Evolutionary conservation across 2,797 vertebrate species (phyloP).

Genomic region (Natrix natrix): DNA sequence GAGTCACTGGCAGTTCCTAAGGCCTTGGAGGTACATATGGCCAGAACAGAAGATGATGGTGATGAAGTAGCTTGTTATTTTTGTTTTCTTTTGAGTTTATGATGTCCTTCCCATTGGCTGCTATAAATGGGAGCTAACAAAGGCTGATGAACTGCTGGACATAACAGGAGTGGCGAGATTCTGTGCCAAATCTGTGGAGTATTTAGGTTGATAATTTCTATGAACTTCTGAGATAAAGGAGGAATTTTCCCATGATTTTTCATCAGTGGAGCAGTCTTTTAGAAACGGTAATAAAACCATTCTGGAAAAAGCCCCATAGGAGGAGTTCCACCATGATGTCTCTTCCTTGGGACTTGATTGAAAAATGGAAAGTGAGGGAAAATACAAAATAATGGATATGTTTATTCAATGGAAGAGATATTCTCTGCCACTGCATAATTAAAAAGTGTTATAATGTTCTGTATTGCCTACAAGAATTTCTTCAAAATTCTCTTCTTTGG

Average conservation of each 20-base stretch:
- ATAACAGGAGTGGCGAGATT: neutral
- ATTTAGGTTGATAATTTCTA: neutral
- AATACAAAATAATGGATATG: neutral
- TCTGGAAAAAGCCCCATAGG: neutral
- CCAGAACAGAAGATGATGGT: neutral
- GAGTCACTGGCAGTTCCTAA: neutral
- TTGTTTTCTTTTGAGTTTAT: neutral
- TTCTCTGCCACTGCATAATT: neutral
- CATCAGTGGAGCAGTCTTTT: neutral
- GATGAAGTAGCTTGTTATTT: neutral
- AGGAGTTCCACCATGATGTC: neutral
- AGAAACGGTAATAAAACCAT: neutral
- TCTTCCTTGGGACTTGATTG: neutral
- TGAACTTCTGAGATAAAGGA: neutral
- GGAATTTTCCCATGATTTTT: neutral
- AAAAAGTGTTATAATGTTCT: neutral
- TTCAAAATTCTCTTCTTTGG: neutral
- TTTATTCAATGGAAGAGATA: neutral
- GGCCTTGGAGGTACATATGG: neutral
- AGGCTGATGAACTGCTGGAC: neutral
- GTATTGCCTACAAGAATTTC: neutral
- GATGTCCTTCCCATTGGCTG: neutral
- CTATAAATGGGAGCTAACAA: neutral
- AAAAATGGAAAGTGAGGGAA: neutral
- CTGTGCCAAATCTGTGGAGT: neutral